These are phyloP conservation scores for Holcopasites calliopsidis DNA, from an alignment of 1,140 invertebrate genomes.

Conservation along the genomic window DNA sequence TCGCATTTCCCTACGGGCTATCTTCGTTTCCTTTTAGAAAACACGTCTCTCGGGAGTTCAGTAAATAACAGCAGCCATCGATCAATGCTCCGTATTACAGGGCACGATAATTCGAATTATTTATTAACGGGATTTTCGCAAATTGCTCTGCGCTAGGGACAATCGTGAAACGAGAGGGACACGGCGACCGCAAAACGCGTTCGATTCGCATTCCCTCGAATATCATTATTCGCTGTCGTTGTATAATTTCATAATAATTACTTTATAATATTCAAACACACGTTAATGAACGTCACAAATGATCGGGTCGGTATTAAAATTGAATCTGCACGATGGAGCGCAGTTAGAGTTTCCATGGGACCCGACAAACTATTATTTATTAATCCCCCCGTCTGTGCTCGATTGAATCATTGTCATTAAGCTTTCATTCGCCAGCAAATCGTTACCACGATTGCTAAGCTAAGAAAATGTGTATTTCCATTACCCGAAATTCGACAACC, in stretches of 20 bases:
- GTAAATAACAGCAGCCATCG: neutral
- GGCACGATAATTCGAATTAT: slow-evolving; percentile 48
- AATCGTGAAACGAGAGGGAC: slow-evolving; percentile 51
- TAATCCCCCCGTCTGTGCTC: neutral
- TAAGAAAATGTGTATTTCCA: too few species aligned
- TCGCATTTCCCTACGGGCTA: too few species aligned
- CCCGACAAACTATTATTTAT: neutral
- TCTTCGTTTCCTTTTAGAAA: neutral
- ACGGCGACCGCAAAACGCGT: slow-evolving; percentile 51
- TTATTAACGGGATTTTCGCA: slow-evolving; percentile 58
- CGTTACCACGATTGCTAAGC: neutral
- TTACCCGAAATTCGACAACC: too few species aligned
- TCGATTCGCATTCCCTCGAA: slow-evolving; percentile 54
- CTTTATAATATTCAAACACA: slow-evolving; percentile 52
- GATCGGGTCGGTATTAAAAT: slow-evolving; percentile 31
- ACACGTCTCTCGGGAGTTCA: neutral
- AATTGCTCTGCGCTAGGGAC: slow-evolving; percentile 38
- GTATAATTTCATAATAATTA: slow-evolving; percentile 47
- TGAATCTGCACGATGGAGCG: neutral
- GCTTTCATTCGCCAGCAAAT: too few species aligned
- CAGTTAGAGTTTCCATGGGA: slow-evolving; percentile 9
- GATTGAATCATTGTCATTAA: neutral
- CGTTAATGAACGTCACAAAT: slow-evolving; percentile 25
- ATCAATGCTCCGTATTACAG: slow-evolving; percentile 36
- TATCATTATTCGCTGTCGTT: slow-evolving; percentile 33